Evolutionary conservation across 2,888 invertebrate species (phyloP).

Genomic region (Nemotelus pantherinus): DNA sequence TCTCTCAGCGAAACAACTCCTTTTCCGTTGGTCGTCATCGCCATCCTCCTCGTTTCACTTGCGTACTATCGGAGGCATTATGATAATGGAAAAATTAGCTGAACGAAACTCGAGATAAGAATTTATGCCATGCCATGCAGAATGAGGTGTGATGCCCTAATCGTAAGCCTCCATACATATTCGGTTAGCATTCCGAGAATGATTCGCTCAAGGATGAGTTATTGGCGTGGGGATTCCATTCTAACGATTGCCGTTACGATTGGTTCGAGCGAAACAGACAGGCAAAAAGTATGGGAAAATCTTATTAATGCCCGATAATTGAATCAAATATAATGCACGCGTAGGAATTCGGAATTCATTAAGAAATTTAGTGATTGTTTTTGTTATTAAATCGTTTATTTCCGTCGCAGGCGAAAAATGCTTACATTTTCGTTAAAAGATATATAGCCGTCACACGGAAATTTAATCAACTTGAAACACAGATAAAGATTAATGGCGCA

Average conservation of each 20-base stretch:
- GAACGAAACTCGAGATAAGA: conserved; percentile 51
- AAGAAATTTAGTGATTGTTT: conserved; percentile 36
- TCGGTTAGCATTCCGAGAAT: conserved; percentile 31
- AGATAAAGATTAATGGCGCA: too few relatives aligned
- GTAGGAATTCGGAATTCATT: conserved; percentile 37
- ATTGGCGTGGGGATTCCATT: conserved; percentile 33
- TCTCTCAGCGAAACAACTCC: not conserved
- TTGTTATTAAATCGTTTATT: conserved; percentile 41
- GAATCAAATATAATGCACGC: conserved; percentile 47
- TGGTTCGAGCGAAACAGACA: not conserved
- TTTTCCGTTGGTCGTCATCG: not conserved
- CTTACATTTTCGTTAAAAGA: not conserved
- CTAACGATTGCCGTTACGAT: too few relatives aligned
- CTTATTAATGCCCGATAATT: conserved; percentile 51
- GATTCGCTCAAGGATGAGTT: conserved; percentile 38
- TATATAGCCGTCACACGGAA: too few relatives aligned
- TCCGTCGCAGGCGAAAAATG: not conserved
- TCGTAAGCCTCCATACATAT: conserved; percentile 35
- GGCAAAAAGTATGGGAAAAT: conserved; percentile 44
- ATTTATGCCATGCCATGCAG: conserved; percentile 48
- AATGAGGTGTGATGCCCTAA: conserved; percentile 48
- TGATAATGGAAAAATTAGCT: conserved; percentile 52
- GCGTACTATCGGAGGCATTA: conserved; percentile 44
- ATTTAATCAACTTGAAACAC: too few relatives aligned
- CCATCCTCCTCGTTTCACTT: not conserved